Conservation (phyloP, 2,797 vertebrate genomes). For the Gadopsis bispinosus region DNA sequence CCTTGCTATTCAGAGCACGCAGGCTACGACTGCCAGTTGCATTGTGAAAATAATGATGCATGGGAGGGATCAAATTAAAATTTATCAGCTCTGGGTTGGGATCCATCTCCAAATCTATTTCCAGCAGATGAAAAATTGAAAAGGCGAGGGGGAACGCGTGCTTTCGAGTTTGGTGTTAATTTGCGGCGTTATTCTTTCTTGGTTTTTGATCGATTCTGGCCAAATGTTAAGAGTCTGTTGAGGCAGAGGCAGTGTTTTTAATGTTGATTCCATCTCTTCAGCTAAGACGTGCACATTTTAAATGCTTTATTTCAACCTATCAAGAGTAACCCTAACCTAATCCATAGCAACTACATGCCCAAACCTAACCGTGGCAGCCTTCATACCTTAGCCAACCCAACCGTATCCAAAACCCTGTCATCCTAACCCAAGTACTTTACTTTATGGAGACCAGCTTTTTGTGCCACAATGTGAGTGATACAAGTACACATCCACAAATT, state of each 20-base stretch:
- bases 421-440: neutral
- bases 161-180: constrained; percentile 51
- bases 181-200: constrained; percentile 39
- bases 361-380: no score
- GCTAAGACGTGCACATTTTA: neutral
- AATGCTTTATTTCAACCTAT: neutral
- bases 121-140: constrained; percentile 75
- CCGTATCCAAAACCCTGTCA: no score
- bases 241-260: constrained; percentile 8
- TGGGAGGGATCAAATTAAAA: constrained; percentile 78
- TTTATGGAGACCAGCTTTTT: neutral
- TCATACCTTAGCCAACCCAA: no score
- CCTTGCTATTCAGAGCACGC: constrained; percentile 76
- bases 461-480: neutral
- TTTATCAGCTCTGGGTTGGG: constrained; percentile 73
- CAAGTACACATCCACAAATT: constrained; percentile 1
- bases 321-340: neutral
- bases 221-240: constrained; percentile 33
- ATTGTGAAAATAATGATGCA: constrained; percentile 79
- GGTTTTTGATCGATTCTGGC: constrained; percentile 39
- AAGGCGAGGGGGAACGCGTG: constrained; percentile 46
- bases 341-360: neutral
- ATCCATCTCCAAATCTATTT: constrained; percentile 80
- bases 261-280: neutral
- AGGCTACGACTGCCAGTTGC: constrained; percentile 51